Conservation (phyloP, 2,797 vertebrate species). For the Intellagama lesueurii region DNA sequence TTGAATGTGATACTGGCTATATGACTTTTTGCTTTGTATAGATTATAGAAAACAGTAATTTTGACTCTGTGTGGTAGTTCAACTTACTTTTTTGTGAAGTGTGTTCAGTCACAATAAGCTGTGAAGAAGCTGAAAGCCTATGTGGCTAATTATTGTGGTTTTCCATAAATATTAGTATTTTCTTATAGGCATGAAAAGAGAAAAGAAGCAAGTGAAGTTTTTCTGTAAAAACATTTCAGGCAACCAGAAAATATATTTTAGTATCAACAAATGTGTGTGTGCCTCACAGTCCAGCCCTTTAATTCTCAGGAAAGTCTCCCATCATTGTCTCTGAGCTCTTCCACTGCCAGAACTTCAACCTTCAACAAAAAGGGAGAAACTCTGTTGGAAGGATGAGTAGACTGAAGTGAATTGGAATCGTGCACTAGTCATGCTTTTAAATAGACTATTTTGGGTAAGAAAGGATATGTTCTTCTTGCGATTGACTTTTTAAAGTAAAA, state of each 20-base stretch:
- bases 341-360: neutral
- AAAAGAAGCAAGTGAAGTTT: neutral
- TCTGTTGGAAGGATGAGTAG: neutral
- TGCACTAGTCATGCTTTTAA: neutral
- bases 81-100: neutral
- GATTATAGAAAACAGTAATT: neutral
- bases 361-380: neutral
- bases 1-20: neutral
- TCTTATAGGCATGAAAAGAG: neutral
- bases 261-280: neutral
- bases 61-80: neutral
- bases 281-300: neutral
- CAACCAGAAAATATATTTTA: neutral
- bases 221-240: neutral
- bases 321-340: neutral
- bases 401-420: neutral
- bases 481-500: no score
- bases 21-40: neutral
- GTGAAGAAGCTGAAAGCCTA: neutral
- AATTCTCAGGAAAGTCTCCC: neutral
- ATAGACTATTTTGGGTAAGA: neutral
- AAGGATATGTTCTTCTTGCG: neutral
- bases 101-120: no score
- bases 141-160: neutral
- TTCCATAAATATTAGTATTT: constrained; percentile 1